A percentile compares a stretch with the other conserved stretches of the same genome.
phyloP scores from a whole-genome alignment of 2,113 vertebrate genomes.

The Podiceps cristatus region DNA sequence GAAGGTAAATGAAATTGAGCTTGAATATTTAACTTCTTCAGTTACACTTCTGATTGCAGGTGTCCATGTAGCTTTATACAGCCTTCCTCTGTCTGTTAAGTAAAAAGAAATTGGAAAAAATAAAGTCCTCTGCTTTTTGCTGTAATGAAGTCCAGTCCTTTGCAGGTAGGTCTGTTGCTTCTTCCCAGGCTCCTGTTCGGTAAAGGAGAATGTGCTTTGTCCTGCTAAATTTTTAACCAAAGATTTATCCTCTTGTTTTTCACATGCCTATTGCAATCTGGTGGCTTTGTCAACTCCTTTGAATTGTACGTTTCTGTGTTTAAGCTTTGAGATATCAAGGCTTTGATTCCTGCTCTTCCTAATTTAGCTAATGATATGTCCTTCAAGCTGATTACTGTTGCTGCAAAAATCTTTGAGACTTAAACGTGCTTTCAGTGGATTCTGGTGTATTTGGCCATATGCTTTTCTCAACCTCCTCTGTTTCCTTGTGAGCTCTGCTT shows the following conservation, averaged over 20 bases:
- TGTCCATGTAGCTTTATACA: not conserved
- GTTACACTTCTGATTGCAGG: not conserved
- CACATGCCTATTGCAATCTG: not conserved
- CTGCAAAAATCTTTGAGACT: not conserved
- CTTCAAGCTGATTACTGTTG: not conserved
- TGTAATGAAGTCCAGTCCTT: not conserved
- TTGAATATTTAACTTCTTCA: not conserved
- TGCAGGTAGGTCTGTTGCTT: not conserved
- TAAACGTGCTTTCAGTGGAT: not conserved
- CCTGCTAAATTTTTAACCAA: not conserved
- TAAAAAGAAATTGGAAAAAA: not conserved
- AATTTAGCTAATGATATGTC: not conserved
- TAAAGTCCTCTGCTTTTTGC: not conserved
- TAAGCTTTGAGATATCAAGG: not conserved
- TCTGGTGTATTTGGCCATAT: not conserved
- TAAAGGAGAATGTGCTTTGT: not conserved
- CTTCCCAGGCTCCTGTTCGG: not conserved
- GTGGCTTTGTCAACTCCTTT: not conserved
- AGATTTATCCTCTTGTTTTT: not conserved
- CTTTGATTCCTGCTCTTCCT: not conserved
- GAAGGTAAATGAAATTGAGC: not conserved
- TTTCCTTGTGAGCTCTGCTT: not conserved
- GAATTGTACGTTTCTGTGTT: not conserved
- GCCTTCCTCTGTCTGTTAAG: not conserved
- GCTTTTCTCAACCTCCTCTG: not conserved